A percentile compares a stretch with the other conserved stretches of the same genome.
phyloP scores from a whole-genome alignment of 2,113 vertebrate genomes.

The Tragelaphus buxtoni region DNA sequence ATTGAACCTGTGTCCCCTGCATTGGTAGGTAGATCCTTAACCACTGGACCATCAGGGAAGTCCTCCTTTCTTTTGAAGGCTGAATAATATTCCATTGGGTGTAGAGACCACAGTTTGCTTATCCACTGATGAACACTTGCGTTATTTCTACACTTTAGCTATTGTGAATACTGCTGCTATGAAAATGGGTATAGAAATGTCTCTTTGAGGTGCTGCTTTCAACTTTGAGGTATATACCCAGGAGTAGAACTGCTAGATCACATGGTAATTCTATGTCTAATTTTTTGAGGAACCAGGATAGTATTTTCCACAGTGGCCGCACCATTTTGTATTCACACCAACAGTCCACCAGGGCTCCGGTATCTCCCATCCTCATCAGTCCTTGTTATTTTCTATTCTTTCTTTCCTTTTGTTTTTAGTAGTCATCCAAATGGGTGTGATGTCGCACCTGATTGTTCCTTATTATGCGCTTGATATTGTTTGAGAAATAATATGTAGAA shows the following conservation, averaged over 20 bases:
- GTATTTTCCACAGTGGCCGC: background rate
- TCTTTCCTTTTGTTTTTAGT: background rate
- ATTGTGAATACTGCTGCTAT: background rate
- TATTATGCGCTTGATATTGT: background rate
- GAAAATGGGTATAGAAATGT: background rate
- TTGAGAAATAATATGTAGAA: background rate
- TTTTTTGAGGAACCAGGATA: background rate
- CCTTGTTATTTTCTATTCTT: background rate
- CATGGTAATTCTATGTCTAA: background rate
- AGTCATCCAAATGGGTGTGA: background rate
- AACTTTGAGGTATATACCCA: background rate
- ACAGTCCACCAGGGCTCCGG: background rate
- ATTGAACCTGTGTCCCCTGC: background rate
- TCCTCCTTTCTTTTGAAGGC: background rate
- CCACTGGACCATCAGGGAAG: background rate
- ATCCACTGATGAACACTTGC: background rate
- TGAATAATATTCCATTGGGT: background rate
- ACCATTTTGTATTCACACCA: background rate
- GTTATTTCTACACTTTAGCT: background rate
- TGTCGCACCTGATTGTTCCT: background rate
- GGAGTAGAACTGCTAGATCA: background rate
- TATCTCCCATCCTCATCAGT: background rate
- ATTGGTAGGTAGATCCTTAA: background rate
- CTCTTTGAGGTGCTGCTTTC: background rate
- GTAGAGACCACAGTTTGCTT: background rate